A percentile compares a stretch with the other conserved stretches of the same genome.
Conservation (phyloP, 2,888 invertebrate species). For the Pediacus dermestoides region DNA sequence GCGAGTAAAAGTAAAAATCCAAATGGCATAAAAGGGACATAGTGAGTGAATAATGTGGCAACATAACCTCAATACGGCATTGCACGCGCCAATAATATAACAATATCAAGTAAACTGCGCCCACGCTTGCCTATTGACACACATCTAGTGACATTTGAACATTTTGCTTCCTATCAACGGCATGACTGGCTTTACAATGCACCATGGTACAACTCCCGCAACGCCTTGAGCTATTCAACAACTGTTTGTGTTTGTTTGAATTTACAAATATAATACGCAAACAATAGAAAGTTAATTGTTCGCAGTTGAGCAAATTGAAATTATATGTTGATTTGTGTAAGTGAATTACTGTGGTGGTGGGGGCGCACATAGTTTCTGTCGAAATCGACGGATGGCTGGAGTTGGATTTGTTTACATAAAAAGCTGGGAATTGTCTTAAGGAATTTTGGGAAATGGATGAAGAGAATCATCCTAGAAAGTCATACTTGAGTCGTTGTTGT, state of each 20-base stretch:
- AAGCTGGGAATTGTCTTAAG: too few relatives aligned
- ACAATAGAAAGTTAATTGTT: slow-evolving; percentile 22
- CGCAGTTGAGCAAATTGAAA: slow-evolving; percentile 16
- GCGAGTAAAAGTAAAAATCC: slow-evolving; percentile 1
- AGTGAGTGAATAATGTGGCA: slow-evolving; percentile 36
- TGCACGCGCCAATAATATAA: slow-evolving; percentile 42
- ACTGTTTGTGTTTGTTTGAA: slow-evolving; percentile 7
- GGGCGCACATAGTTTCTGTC: too few relatives aligned
- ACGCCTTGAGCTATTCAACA: slow-evolving; percentile 13
- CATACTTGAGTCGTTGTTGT: too few relatives aligned
- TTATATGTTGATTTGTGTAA: too few relatives aligned
- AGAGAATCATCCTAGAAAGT: too few relatives aligned
- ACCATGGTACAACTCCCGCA: slow-evolving; percentile 14
- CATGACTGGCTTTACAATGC: slow-evolving; percentile 3
- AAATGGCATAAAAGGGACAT: background rate
- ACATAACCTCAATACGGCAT: slow-evolving; percentile 35
- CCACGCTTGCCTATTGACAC: slow-evolving; percentile 40
- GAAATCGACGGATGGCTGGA: too few relatives aligned
- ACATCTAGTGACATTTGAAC: slow-evolving; percentile 39
- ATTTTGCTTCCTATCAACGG: slow-evolving; percentile 29
- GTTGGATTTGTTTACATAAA: too few relatives aligned
- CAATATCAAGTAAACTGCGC: slow-evolving; percentile 41
- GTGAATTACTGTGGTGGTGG: too few relatives aligned
- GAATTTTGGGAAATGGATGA: too few relatives aligned
- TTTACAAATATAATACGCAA: slow-evolving; percentile 11